phyloP scores from a whole-genome alignment of 1,140 invertebrate species.

The Brachionus asplanchnoidis region DNA sequence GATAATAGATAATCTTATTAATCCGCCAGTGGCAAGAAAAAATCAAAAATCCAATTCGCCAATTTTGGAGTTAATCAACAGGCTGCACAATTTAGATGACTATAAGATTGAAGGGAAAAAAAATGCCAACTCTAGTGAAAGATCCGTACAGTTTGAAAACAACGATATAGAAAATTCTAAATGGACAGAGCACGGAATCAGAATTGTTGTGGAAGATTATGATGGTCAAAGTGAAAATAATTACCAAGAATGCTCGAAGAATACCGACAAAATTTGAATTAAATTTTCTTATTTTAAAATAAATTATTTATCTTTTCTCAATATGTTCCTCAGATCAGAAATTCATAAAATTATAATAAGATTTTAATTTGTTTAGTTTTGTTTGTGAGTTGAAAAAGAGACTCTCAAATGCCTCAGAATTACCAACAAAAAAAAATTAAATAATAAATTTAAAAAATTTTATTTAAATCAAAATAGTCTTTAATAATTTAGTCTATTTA shows the following conservation, averaged over 20 bases:
- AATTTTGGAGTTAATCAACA: background rate
- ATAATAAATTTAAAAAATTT: background rate
- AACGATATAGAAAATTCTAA: background rate
- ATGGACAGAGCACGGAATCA: background rate
- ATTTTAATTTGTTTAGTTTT: background rate
- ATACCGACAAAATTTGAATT: background rate
- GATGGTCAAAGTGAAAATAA: background rate
- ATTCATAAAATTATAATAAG: background rate
- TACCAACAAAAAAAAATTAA: background rate
- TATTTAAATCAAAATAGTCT: background rate
- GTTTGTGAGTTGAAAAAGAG: background rate
- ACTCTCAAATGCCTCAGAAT: background rate
- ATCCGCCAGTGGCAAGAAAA: background rate
- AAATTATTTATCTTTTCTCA: background rate
- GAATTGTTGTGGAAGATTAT: background rate
- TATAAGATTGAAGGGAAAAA: background rate
- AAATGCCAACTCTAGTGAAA: background rate
- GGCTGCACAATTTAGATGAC: background rate
- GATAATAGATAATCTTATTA: constrained; percentile 3
- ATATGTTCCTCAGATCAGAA: background rate
- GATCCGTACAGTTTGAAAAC: background rate
- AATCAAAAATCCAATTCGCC: background rate
- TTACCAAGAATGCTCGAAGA: background rate
- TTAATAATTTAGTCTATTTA: background rate
- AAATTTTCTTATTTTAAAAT: background rate